These are phyloP conservation scores for Pluvialis apricaria DNA, from an alignment of 2,113 vertebrate genomes.

Conservation along the genomic window DNA sequence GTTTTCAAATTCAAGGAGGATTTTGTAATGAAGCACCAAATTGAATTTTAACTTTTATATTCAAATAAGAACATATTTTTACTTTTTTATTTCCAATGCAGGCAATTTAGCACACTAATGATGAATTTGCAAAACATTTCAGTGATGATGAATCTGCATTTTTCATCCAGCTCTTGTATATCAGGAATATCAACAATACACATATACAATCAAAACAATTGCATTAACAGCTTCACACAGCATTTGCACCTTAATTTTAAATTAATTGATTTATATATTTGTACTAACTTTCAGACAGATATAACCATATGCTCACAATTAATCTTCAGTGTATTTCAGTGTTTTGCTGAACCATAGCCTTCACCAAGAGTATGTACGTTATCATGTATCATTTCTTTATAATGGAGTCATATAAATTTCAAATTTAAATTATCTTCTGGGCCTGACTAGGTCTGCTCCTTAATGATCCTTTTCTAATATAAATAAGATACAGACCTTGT, in stretches of 20 bases:
- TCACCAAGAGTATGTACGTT: not conserved
- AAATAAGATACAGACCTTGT: not conserved
- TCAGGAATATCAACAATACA: not conserved
- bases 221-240: not conserved
- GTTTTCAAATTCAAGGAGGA: not conserved
- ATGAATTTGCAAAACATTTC: not conserved
- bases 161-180: not conserved
- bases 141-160: not conserved
- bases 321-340: not conserved
- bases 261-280: not conserved
- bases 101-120: not conserved
- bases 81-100: not conserved
- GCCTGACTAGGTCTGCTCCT: not conserved
- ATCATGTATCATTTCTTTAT: not conserved
- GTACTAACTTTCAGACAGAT: not conserved
- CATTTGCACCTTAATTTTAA: not conserved
- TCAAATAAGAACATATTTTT: not conserved
- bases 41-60: not conserved
- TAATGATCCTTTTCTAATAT: not conserved
- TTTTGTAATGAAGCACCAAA: not conserved
- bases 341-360: constrained; percentile 7
- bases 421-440: not conserved
- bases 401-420: not conserved
- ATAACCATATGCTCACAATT: not conserved
- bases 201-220: not conserved